Evolutionary conservation across 1,140 invertebrate species (phyloP).

Genomic region (Ctenoplectra terminalis): DNA sequence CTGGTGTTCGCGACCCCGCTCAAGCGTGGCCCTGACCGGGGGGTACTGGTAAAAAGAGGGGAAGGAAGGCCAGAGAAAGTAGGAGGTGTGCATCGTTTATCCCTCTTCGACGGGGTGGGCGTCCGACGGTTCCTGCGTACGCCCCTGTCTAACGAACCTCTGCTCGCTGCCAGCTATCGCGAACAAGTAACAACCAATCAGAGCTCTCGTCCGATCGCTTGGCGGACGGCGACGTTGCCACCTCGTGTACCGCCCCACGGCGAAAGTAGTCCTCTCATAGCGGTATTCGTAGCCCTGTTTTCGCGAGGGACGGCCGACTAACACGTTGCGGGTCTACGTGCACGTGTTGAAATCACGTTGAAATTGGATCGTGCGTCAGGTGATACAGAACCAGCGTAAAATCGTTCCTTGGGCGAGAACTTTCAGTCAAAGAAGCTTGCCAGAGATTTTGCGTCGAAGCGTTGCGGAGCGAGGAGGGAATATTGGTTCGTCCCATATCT

Average conservation of each 20-base stretch:
- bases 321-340: slow-evolving; percentile 26
- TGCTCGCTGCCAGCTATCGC: slow-evolving; percentile 27
- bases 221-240: slow-evolving; percentile 63
- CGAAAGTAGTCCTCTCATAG: slow-evolving; percentile 45
- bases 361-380: slow-evolving; percentile 16
- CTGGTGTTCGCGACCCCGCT: slow-evolving; percentile 13
- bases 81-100: slow-evolving; percentile 70
- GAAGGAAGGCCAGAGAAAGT: slow-evolving; percentile 67
- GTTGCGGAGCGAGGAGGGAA: neutral
- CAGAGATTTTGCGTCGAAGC: no score
- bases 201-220: slow-evolving; percentile 17
- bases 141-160: slow-evolving; percentile 69
- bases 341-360: slow-evolving; percentile 52
- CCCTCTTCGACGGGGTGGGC: slow-evolving; percentile 71
- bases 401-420: neutral
- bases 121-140: slow-evolving; percentile 69
- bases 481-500: neutral
- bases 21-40: slow-evolving; percentile 36
- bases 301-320: slow-evolving; percentile 49
- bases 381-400: neutral
- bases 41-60: slow-evolving; percentile 55
- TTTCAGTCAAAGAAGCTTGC: neutral
- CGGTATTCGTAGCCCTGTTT: slow-evolving; percentile 59
- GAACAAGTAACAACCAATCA: slow-evolving; percentile 52
- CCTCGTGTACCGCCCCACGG: slow-evolving; percentile 63